Evolutionary conservation across 1,140 invertebrate genomes (phyloP), one percentile per base, ranked within the genome.

Genomic region (Drosophila nigrodunni): DNA sequence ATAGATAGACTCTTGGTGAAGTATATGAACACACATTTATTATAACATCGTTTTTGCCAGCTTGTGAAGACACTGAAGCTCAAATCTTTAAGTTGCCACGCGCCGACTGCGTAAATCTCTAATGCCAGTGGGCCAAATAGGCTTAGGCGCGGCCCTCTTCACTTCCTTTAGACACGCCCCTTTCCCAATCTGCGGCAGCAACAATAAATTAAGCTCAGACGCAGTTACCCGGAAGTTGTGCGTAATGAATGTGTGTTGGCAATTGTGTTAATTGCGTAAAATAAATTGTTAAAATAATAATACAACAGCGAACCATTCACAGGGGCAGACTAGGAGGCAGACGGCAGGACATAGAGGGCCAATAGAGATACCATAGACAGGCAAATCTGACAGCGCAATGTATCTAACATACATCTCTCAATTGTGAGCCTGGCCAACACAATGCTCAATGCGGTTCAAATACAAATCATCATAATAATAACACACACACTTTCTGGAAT

Each of bases 211-310:
- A 89, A 88, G 83, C 83, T 88, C 85, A 89, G 64, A 61, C 85
- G 70, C 74, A 80, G 70, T 80, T 75, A 35, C 50, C 74, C 83
- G 85, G 85, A 83, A 85, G 80, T 75, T 83, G 80, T 66, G 85
- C 72, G 83, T 83, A 88, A 80, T 80, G 83, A 88, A 87, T 87
- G 83, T 87, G 83, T 89, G 80, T 88, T 80, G 85, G 83, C 85
- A 88, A 88, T 88, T 88, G 83, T 89, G 83, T 88, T 88, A 88
- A 88, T 88, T 88, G 85, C 83, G 77, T 77, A 89, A 88, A 88
- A 88, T 88, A 88, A 89, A 89, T 88, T 88, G 83, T 88, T 88
- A 88, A 88, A 88, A 88, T 89, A 89, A 88, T 88, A 88, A 80
- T 75, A 88, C 67, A 71, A 62, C 46, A 30, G 55, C 54, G 46